These are phyloP conservation scores for Ophthalmolycus amberensis DNA, from an alignment of 2,113 vertebrate species.

Conservation along the genomic window DNA sequence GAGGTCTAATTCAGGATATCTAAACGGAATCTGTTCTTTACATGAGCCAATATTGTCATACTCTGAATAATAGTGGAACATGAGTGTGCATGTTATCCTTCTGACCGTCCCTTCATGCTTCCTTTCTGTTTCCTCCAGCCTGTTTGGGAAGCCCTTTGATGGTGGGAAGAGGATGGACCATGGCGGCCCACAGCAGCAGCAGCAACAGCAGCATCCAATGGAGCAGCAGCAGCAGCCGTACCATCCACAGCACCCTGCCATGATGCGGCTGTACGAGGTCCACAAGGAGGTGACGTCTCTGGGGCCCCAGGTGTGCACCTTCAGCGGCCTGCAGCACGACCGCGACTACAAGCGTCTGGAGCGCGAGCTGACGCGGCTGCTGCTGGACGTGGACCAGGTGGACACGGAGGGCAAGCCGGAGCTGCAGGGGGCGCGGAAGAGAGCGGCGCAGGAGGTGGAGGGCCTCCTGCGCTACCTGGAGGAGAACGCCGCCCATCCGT, in stretches of 20 bases:
- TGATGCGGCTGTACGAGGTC: slow-evolving; percentile 91
- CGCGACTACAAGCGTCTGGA: slow-evolving; percentile 92
- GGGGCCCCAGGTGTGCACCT: slow-evolving; percentile 91
- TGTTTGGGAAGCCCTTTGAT: slow-evolving; percentile 87
- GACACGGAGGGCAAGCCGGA: slow-evolving; percentile 92
- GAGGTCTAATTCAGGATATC: not conserved
- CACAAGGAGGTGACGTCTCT: slow-evolving; percentile 89
- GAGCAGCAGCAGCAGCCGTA: slow-evolving; percentile 70
- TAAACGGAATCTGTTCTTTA: too few species aligned
- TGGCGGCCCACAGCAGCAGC: slow-evolving; percentile 84
- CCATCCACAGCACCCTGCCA: slow-evolving; percentile 85
- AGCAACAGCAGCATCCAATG: slow-evolving; percentile 68
- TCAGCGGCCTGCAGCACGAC: slow-evolving; percentile 91
- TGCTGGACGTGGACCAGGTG: slow-evolving; percentile 95
- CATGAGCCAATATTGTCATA: not conserved
- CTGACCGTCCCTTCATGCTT: slow-evolving; percentile 4
- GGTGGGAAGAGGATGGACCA: slow-evolving; percentile 91
- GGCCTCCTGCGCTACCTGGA: slow-evolving; percentile 93
- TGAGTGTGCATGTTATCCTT: slow-evolving; percentile 7
- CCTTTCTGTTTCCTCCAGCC: slow-evolving; percentile 66
- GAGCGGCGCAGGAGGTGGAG: slow-evolving; percentile 92
- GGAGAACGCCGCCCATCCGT: slow-evolving; percentile 92
- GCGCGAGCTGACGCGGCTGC: slow-evolving; percentile 89
- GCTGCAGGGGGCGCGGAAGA: slow-evolving; percentile 91
- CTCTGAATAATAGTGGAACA: too few species aligned